Evolutionary conservation across 2,888 invertebrate species (phyloP).

Genomic region (Harmothoe impar): DNA sequence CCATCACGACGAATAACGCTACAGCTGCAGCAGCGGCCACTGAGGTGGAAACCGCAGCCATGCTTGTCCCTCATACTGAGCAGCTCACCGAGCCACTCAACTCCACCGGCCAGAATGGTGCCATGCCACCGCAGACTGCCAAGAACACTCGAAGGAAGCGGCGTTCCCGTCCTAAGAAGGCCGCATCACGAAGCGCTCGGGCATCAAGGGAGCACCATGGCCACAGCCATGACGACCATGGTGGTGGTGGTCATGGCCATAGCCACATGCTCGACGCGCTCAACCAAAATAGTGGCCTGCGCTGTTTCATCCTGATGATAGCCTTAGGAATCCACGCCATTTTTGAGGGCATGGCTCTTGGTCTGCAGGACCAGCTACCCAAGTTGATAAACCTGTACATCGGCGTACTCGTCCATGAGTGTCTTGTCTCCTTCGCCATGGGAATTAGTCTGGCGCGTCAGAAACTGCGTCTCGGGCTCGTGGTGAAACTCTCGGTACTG

Average conservation of each 20-base stretch:
- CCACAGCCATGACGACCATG: constrained; percentile 67
- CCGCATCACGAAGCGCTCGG: not conserved
- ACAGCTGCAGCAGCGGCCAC: not conserved
- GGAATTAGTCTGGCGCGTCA: constrained; percentile 79
- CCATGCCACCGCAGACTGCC: not conserved
- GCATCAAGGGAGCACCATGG: not conserved
- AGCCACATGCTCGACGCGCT: constrained; percentile 67
- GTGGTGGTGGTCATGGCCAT: constrained; percentile 70
- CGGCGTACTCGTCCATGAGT: constrained; percentile 81
- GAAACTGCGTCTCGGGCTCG: constrained; percentile 71
- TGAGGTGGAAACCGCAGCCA: constrained; percentile 33
- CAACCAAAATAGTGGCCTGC: constrained; percentile 69
- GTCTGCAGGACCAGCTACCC: constrained; percentile 77
- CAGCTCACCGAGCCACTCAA: not conserved
- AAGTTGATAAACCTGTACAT: constrained; percentile 76
- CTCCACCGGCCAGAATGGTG: constrained; percentile 9
- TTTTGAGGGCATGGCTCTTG: constrained; percentile 82
- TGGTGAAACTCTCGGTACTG: constrained; percentile 75
- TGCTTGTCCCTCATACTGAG: constrained; percentile 27
- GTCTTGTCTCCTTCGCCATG: constrained; percentile 79
- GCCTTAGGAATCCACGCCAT: constrained; percentile 81
- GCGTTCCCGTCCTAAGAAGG: not conserved
- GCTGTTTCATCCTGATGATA: constrained; percentile 77
- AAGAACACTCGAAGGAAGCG: not conserved
- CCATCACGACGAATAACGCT: not conserved